A percentile compares a stretch with the other conserved stretches of the same genome.
phyloP scores from a whole-genome alignment of 2,113 vertebrate species.

The Zapornia atra region DNA sequence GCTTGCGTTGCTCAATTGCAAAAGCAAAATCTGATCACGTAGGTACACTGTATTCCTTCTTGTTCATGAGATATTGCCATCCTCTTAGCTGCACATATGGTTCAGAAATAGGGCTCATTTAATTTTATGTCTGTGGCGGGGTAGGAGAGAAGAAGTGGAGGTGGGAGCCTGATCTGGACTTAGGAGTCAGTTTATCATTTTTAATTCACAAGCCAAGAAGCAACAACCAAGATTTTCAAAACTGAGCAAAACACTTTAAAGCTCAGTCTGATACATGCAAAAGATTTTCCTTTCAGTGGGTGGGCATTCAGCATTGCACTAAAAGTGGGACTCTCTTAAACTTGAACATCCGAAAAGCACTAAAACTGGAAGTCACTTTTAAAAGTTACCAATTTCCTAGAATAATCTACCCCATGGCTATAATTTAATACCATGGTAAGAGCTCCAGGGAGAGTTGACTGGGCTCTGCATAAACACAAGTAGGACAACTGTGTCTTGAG shows the following conservation, averaged over 20 bases:
- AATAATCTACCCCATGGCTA: background rate
- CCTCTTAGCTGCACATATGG: background rate
- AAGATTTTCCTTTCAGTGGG: background rate
- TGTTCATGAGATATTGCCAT: background rate
- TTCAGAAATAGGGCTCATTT: background rate
- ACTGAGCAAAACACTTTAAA: background rate
- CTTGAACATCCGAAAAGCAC: background rate
- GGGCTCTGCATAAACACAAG: background rate
- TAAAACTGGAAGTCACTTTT: background rate
- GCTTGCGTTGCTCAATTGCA: background rate
- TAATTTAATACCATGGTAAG: background rate
- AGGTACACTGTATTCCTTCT: background rate
- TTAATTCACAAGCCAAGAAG: background rate
- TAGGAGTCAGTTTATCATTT: background rate
- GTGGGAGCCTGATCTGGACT: background rate
- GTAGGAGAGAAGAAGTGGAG: fast-evolving
- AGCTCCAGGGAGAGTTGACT: background rate
- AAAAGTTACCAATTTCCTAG: background rate
- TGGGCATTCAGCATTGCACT: background rate
- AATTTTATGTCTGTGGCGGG: background rate
- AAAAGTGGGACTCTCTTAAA: background rate
- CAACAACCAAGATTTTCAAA: background rate
- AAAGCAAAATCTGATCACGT: background rate
- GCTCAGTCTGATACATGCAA: background rate
- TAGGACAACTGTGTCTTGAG: background rate